Base-by-base conservation (phyloP, 2,113 vertebrate genomes). In the Apeltes quadracus region DNA sequence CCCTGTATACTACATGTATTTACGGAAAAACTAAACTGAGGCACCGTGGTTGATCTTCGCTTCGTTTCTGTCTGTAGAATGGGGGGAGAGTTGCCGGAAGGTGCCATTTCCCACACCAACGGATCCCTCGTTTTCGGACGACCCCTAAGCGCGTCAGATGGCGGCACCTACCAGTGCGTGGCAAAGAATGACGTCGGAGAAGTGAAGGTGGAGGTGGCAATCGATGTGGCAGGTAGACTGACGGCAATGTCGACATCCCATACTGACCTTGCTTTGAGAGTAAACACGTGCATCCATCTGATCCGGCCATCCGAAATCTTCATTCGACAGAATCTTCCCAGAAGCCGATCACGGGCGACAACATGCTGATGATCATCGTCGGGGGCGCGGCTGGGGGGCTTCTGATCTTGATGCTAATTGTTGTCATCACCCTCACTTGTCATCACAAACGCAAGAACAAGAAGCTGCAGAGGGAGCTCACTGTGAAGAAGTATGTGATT, bases 381-480 rank as follows among this genome's bases (percentile, higher is more conserved):
- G 96, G 94, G 0, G 90, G 88, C 1, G 91, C 92, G 3, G 94
- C 95, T 0, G 92, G 79, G 0, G 83, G 92, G 20, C 72, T 98
- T 51, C 90, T 98, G 66, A 73, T 96, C 36, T 64, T 95, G 2
- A 94, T 98, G 66, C 84, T 98, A 13, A 11, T 93, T 43, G 84
- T 95, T 0, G 86, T 97, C 1, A 56, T 97, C 22, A 56, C 89
- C n/a, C 92, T 98, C 88, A 95, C 95, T 1, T 94, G 94, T 1
- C 94, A 96, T 79, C 96, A 98, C 83, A 95, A 94, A 16, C 90
- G 92, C 72, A 97, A 94, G 81, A 96, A 95, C 79, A 92, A 92
- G 81, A 92, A 91, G 56, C 94, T 98, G 87, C 90, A 94, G 72
- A 91, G 75, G 82, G 94, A 96, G 88, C 95, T 98, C 80, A 92